Base-by-base conservation (phyloP, 2,797 vertebrate species). In the Falco cherrug region DNA sequence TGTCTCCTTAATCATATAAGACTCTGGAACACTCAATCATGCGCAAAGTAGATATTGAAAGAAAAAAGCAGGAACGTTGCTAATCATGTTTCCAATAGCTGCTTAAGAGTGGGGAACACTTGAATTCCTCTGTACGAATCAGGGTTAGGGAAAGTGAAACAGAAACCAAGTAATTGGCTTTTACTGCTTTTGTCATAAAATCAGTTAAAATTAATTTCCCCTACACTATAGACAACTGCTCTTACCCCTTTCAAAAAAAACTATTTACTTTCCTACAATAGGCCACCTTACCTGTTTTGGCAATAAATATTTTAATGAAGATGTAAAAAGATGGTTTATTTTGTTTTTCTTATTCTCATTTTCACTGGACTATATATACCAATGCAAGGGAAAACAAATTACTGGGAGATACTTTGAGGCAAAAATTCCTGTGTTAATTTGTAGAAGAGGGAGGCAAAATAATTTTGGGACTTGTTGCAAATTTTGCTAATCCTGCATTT, bases 1-100 rank as follows among this genome's bases (percentile, higher is more conserved):
- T 92, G 76, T 95, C 60, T 95, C 84, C 73, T 84, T 96, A 96
- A 97, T 97, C 84, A 87, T 95, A 95, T 80, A 95, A 89, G 70
- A 75, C 86, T 73, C 57, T 87, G 60, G 45, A 94, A 91, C 81
- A 67, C 79, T 95, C 89, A 84, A 70, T 95, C 80, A 79, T 89
- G 73, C 22, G 24, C 13, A 29, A 89, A 96, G 50, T 78, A 84
- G 82, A 50, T 89, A 77, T 67, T 1, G 1, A 60, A 74, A 87
- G 45, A 69, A 89, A 82, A 84, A 68, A 33, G 19, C 56, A 92
- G 48, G 26, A 79, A 91, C n/a, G 6, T 84, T 69, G 54, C 51
- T 92, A 89, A 85, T 64, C 54, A 9, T 59, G 35, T 96, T 84
- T 84, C 90, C 22, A 43, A 47, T 76, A 90, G n/a, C 89, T 97